Evolutionary conservation across 2,797 vertebrate genomes (phyloP).

Genomic region (Hemitrygon akajei): DNA sequence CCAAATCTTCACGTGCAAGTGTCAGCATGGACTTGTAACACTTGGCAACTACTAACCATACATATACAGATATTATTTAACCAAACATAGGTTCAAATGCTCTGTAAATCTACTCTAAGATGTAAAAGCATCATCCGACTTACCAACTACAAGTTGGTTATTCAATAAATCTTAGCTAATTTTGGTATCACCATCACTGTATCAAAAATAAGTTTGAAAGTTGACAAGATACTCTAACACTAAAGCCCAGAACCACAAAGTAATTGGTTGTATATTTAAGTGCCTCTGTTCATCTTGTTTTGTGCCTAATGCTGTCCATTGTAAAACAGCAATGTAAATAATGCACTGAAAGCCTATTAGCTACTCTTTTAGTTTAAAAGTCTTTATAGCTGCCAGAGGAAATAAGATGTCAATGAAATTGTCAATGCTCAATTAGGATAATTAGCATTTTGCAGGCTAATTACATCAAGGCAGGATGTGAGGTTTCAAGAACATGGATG

Average conservation of each 20-base stretch:
- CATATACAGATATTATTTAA: background rate
- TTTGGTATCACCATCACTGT: background rate
- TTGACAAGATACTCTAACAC: background rate
- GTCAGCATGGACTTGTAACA: conserved; percentile 16
- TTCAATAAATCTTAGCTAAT: background rate
- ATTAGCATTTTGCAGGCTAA: conserved; percentile 70
- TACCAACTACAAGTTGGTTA: background rate
- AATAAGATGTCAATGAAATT: conserved; percentile 69
- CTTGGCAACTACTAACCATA: background rate
- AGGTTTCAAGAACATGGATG: conserved; percentile 54
- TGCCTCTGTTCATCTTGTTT: background rate
- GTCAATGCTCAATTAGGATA: conserved; percentile 67
- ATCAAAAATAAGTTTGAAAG: background rate
- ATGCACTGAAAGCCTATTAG: conserved; percentile 57
- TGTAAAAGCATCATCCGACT: background rate
- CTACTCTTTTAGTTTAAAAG: conserved; percentile 55
- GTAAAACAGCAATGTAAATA: conserved; percentile 69
- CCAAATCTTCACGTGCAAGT: conserved; percentile 29
- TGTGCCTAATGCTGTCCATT: conserved; percentile 37
- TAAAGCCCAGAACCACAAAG: background rate
- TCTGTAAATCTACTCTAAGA: background rate
- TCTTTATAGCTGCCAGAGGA: conserved; percentile 73
- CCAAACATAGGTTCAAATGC: background rate
- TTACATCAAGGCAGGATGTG: conserved; percentile 72
- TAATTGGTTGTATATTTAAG: background rate